Base-by-base conservation (phyloP, 2,113 vertebrate species). In the Lepisosteus osseus region DNA sequence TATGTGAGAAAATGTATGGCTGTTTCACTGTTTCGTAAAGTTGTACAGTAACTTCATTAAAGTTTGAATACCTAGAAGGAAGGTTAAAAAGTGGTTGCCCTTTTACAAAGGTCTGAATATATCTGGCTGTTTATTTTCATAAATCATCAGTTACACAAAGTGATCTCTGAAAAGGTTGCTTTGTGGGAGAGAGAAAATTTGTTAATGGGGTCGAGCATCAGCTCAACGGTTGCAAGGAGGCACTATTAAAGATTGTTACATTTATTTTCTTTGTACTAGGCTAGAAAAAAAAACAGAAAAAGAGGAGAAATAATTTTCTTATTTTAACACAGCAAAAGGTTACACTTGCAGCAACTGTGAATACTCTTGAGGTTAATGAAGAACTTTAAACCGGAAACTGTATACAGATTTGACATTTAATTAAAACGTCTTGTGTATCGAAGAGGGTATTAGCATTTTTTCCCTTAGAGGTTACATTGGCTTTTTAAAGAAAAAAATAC, bases 281-380 rank as follows among this genome's bases (percentile, higher is more conserved):
- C 56, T 2, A 8, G 3, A 13, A 8, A 59, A 12, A 6, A 59
- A 59, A 4, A n/a, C 56, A 59, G 2, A 4, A 29, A 29, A 29
- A 29, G 29, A 29, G 29, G 29, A 29, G 29, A 29, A 29, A 29
- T 29, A n/a, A 59, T 59, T 59, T 59, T 12, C n/a, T 11, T 59
- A 59, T 14, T 6, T 14, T 12, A 1, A 14, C 11, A 12, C 56
- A 59, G 12, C 56, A 69, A 57, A 69, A 69, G 54, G 54, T 69
- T 57, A 57, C 41, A 41, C 4, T 69, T 54, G 6, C 17, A 4
- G 15, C 41, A 54, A 69, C 17, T 7, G 17, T 41, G 29, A 57
- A 42, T n/a, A 8, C 67, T 41, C 67, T 56, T 54, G 29, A 69
- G 67, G 67, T 69, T 69, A 69, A 69, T 57, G 67, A 69, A 45